Evolutionary conservation across 2,888 invertebrate species (phyloP), one percentile per base, ranked within the genome.

Genomic region (Macrosoma leucophasiata): DNA sequence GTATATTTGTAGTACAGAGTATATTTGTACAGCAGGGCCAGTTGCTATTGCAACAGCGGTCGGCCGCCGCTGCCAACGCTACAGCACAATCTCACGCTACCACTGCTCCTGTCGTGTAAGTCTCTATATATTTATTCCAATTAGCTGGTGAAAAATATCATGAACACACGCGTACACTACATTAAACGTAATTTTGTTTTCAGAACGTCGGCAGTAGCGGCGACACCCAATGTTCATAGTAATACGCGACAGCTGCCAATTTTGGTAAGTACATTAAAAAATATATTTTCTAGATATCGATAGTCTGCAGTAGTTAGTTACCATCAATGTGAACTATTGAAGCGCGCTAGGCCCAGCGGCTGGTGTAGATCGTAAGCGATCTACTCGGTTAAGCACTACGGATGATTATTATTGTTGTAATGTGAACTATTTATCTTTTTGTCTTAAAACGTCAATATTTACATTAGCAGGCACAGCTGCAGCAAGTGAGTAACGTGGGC

Each of bases 401-500:
- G n/a, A n/a, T n/a, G n/a, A n/a, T n/a, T n/a, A n/a, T n/a, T n/a
- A n/a, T n/a, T n/a, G n/a, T n/a, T n/a, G n/a, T n/a, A n/a, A n/a
- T n/a, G n/a, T n/a, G n/a, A n/a, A n/a, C n/a, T n/a, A 12, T 29
- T 4, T n/a, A n/a, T n/a, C n/a, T n/a, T n/a, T n/a, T n/a, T n/a
- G n/a, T n/a, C n/a, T 13, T 8, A 20, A 18, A 20, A 8, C 10
- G 9, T 24, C 24, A n/a, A 25, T 12, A 10, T 25, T 34, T 39
- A 17, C 18, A 28, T 35, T 54, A 91, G 90, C 91, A 91, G 81
- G 89, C 91, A 28, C 90, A 91, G 58, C 70, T 91, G 29, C 91
- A 91, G 56, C 87, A 81, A 68, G 77, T 78, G 17, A 75, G 71
- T 33, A 35, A 35, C 14, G 52, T 41, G 7, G 40, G 54, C 18